phyloP scores from a whole-genome alignment of 2,113 vertebrate genomes.

The Morone saxatilis region DNA sequence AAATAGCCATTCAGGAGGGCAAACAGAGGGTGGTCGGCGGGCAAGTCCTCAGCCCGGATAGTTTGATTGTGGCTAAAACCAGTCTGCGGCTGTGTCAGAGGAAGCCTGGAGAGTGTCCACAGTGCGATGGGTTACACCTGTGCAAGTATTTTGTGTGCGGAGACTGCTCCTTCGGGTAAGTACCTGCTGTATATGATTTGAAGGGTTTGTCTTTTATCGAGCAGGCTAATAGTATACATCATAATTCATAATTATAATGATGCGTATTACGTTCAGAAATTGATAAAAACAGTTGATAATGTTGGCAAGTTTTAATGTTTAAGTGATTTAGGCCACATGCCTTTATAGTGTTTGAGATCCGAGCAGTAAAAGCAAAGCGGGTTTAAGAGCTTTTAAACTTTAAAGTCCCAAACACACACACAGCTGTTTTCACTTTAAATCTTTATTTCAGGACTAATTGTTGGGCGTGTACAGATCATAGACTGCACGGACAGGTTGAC shows the following conservation, averaged over 20 bases:
- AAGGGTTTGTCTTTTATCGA: not conserved
- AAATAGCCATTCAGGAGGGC: slow-evolving; percentile 56
- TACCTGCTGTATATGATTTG: not conserved
- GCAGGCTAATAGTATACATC: too few species aligned
- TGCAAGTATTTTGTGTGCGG: slow-evolving; percentile 80
- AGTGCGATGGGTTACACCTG: slow-evolving; percentile 77
- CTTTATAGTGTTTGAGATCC: too few species aligned
- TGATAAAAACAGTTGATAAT: too few species aligned
- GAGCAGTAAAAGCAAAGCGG: too few species aligned
- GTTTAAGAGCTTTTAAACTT: not conserved
- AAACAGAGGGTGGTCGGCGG: not conserved
- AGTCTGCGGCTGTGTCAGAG: slow-evolving; percentile 74
- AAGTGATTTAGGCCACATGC: too few species aligned
- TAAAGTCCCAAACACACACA: not conserved
- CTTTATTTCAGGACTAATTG: too few species aligned
- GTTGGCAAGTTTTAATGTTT: too few species aligned
- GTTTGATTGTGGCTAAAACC: slow-evolving; percentile 78
- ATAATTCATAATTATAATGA: too few species aligned
- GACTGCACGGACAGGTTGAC: not conserved
- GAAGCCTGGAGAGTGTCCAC: slow-evolving; percentile 54
- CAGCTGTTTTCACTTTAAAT: not conserved
- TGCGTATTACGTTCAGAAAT: too few species aligned
- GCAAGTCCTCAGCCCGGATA: slow-evolving; percentile 40
- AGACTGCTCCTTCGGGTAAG: slow-evolving; percentile 78
- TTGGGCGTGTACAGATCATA: not conserved